Percentiles rank a stretch among this genome's conserved stretches.
These are phyloP conservation scores for Micoletzkya japonica DNA, from an alignment of 2,888 invertebrate species.

Conservation along the genomic window DNA sequence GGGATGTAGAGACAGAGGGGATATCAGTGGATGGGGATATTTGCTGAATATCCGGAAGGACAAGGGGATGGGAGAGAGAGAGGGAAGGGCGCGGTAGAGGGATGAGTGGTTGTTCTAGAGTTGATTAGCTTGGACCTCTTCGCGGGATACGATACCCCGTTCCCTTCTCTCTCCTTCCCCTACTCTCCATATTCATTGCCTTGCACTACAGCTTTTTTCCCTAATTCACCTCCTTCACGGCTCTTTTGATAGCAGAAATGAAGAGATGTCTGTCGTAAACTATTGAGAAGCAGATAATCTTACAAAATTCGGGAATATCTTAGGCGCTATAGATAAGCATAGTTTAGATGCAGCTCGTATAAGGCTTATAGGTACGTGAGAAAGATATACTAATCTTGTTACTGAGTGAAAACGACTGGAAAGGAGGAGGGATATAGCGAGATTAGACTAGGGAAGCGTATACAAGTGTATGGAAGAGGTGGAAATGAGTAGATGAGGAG, in stretches of 20 bases:
- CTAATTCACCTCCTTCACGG: too few species aligned
- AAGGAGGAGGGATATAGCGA: neutral
- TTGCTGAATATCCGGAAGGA: neutral
- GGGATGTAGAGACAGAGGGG: neutral
- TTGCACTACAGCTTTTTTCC: too few species aligned
- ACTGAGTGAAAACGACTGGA: neutral
- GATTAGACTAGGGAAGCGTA: neutral
- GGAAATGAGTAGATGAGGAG: neutral
- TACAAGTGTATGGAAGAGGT: neutral
- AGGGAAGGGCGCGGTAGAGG: neutral
- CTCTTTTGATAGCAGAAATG: neutral
- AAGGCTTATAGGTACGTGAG: too few species aligned
- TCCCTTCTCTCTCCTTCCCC: neutral
- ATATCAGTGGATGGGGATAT: neutral
- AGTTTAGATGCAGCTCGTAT: too few species aligned
- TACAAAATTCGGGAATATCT: too few species aligned
- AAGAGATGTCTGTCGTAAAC: slow-evolving; percentile 10
- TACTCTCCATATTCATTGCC: neutral
- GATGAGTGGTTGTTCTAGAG: neutral
- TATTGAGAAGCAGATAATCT: too few species aligned
- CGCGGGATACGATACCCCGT: too few species aligned
- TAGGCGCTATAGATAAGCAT: too few species aligned
- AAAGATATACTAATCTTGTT: neutral
- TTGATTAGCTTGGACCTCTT: neutral
- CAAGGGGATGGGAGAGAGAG: neutral